phyloP scores from a whole-genome alignment of 2,888 invertebrate species.

The Nephrotoma flavescens region DNA sequence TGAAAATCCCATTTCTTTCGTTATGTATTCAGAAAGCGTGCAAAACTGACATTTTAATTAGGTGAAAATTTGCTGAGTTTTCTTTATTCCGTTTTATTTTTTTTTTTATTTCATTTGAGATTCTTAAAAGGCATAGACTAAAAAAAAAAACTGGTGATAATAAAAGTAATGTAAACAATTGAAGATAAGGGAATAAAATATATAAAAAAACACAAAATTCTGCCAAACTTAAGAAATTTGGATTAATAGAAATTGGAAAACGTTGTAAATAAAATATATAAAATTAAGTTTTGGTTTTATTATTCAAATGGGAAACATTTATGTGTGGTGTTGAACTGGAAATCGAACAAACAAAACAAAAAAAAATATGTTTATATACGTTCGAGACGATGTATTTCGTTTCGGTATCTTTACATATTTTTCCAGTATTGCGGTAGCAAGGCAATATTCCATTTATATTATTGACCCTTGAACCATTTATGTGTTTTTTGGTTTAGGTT shows the following conservation, averaged over 20 bases:
- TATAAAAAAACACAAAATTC: not conserved
- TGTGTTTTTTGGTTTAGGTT: not conserved
- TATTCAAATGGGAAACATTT: not conserved
- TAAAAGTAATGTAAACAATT: not conserved
- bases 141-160: not conserved
- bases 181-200: not conserved
- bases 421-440: not conserved
- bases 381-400: not conserved
- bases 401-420: not conserved
- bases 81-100: not conserved
- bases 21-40: not conserved
- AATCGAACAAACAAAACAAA: not conserved
- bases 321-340: not conserved
- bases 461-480: not conserved
- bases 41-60: constrained; percentile 2
- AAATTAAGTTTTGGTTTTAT: not conserved
- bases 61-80: constrained; percentile 1
- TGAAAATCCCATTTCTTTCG: not conserved
- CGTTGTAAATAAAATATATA: not conserved
- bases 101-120: not conserved
- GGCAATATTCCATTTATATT: not conserved
- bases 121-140: not conserved
- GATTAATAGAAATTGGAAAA: not conserved
- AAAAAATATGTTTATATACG: not conserved
- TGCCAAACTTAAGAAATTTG: not conserved